Percentiles rank a stretch among this genome's conserved stretches.
Conservation (phyloP, 2,888 invertebrate species). For the Troides oblongomaculatus region DNA sequence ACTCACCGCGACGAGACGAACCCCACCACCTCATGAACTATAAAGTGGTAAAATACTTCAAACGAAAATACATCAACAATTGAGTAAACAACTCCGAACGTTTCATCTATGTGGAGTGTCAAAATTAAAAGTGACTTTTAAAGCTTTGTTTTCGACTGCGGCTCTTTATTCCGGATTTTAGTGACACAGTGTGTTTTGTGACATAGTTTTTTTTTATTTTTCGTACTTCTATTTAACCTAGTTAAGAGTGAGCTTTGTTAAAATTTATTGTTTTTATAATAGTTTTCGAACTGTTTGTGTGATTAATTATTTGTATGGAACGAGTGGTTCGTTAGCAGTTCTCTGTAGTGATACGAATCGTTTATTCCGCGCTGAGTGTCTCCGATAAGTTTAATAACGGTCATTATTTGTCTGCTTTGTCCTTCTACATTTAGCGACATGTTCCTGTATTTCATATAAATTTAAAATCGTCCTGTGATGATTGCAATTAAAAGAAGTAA, state of each 20-base stretch:
- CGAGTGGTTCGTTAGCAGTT: constrained; percentile 10
- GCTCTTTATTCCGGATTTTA: constrained; percentile 5
- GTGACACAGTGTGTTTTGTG: constrained; percentile 12
- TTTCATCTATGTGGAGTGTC: constrained; percentile 53
- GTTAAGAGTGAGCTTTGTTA: constrained; percentile 9
- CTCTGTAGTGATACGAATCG: constrained; percentile 7
- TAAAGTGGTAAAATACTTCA: neutral
- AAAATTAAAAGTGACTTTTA: constrained; percentile 50
- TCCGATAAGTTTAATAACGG: constrained; percentile 21
- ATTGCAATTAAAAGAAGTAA: neutral
- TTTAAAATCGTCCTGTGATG: constrained; percentile 1
- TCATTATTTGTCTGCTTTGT: constrained; percentile 22
- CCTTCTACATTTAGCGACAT: constrained; percentile 7
- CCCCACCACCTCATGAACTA: neutral
- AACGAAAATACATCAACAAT: neutral
- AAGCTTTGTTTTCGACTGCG: constrained; percentile 31
- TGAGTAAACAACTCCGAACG: constrained; percentile 9
- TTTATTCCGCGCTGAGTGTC: constrained; percentile 10
- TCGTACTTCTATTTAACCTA: constrained; percentile 3
- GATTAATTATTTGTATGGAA: neutral
- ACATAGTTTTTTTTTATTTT: constrained; percentile 15
- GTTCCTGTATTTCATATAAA: neutral
- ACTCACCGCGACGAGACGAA: neutral
- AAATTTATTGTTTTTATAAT: neutral
- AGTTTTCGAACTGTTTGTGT: neutral